Evolutionary conservation across 1,140 invertebrate species (phyloP).

Genomic region (Drosophila eugracilis): DNA sequence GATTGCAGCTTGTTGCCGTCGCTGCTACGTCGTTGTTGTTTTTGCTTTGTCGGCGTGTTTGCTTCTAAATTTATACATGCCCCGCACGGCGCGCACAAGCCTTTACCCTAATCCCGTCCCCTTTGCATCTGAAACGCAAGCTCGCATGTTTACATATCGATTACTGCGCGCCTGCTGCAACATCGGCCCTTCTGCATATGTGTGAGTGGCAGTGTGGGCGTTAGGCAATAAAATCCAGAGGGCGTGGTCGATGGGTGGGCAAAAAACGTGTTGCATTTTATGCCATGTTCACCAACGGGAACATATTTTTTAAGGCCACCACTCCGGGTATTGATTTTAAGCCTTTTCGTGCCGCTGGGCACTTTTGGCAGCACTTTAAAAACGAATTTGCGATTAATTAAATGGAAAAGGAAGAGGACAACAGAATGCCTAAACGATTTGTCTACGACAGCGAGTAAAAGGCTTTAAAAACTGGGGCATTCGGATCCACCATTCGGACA

Average conservation of each 20-base stretch:
- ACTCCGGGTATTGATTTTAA: conserved; percentile 25
- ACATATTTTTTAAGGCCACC: conserved; percentile 47
- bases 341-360: conserved; percentile 23
- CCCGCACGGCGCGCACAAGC: conserved; percentile 1
- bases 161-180: conserved; percentile 61
- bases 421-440: conserved; percentile 50
- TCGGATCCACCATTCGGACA: conserved; percentile 15
- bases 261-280: conserved; percentile 71
- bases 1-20: conserved; percentile 69
- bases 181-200: conserved; percentile 19
- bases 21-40: conserved; percentile 28
- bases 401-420: conserved; percentile 29
- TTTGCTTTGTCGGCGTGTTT: conserved; percentile 49
- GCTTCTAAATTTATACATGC: conserved; percentile 73
- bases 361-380: conserved; percentile 44
- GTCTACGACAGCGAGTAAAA: conserved; percentile 64
- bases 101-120: background rate
- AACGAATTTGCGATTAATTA: conserved; percentile 64
- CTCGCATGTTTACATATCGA: conserved; percentile 80
- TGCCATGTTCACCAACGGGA: conserved; percentile 18
- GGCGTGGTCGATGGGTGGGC: conserved; percentile 19
- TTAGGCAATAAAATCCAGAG: conserved; percentile 59
- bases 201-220: background rate
- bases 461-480: conserved; percentile 66
- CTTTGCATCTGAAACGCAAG: conserved; percentile 38